These are phyloP conservation scores for Elegia similella DNA, from an alignment of 2,888 invertebrate species.

Conservation along the genomic window DNA sequence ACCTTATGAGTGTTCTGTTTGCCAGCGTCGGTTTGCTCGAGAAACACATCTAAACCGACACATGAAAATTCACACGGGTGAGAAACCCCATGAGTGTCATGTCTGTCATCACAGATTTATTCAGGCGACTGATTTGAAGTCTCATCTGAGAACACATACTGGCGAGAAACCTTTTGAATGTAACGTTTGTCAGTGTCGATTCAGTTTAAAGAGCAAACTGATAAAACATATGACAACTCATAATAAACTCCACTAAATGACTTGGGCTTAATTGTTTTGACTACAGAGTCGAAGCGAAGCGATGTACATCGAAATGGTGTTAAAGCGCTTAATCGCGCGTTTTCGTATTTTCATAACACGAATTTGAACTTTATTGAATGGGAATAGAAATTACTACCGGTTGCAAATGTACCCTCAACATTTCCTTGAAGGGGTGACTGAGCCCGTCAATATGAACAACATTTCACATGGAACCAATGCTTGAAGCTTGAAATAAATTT, in stretches of 20 bases:
- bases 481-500: no score
- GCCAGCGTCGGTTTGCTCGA: not conserved
- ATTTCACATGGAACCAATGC: no score
- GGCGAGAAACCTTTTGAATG: not conserved
- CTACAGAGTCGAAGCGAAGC: no score
- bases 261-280: no score
- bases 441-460: no score
- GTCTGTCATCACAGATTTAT: not conserved
- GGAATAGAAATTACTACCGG: no score
- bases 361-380: no score
- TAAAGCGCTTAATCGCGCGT: no score
- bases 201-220: not conserved
- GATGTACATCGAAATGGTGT: no score
- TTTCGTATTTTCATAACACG: no score
- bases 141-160: not conserved
- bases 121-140: not conserved
- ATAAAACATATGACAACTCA: not conserved
- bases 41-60: not conserved
- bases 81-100: not conserved
- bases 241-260: not conserved
- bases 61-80: not conserved
- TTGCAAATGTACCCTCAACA: no score
- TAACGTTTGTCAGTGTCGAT: not conserved
- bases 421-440: no score
- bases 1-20: not conserved